Percentiles rank a stretch among this genome's conserved stretches.
These are phyloP conservation scores for Lophochroa leadbeateri DNA, from an alignment of 2,113 vertebrate species.

Conservation along the genomic window DNA sequence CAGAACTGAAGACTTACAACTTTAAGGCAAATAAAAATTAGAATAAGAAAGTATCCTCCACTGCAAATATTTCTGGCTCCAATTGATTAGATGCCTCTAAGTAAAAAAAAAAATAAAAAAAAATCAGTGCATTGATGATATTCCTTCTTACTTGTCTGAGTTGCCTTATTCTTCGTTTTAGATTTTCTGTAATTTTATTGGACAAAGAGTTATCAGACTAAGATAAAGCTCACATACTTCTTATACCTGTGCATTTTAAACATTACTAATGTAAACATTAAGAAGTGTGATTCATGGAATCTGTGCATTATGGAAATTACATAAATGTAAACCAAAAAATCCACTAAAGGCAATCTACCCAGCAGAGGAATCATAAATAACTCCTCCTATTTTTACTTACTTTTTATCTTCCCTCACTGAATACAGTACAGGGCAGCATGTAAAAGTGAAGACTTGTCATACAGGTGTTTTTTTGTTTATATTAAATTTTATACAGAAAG, in stretches of 20 bases:
- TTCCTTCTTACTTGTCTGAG: background rate
- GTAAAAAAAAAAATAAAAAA: background rate
- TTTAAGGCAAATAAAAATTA: background rate
- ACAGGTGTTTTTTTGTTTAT: background rate
- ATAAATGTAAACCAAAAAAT: background rate
- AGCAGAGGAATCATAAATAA: background rate
- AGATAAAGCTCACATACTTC: background rate
- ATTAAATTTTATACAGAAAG: background rate
- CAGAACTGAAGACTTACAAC: background rate
- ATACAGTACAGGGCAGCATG: background rate
- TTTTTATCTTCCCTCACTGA: background rate
- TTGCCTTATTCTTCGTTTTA: background rate
- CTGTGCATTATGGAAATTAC: background rate
- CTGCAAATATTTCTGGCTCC: background rate
- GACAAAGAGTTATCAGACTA: background rate
- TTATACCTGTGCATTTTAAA: background rate
- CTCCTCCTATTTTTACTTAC: background rate
- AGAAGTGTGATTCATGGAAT: background rate
- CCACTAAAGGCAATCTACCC: background rate
- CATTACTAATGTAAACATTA: background rate
- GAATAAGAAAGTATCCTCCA: background rate
- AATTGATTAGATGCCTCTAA: too few relatives aligned
- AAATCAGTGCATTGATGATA: background rate
- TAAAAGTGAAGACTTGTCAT: background rate
- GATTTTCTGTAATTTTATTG: background rate